Conservation (phyloP, 2,888 invertebrate genomes). For the Chrysomela aeneicollis region DNA sequence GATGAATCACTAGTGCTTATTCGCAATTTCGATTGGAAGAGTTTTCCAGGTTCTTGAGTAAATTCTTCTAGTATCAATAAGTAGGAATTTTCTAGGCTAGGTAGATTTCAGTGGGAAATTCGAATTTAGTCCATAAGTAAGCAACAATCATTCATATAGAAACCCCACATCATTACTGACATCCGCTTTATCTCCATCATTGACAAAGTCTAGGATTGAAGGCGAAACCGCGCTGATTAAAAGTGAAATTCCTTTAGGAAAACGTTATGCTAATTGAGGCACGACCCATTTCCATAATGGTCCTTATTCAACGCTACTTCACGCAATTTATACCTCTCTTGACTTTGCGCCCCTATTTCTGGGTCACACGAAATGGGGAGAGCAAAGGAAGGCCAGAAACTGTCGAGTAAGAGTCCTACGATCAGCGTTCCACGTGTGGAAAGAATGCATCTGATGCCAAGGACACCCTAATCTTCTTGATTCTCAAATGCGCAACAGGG, state of each 20-base stretch:
- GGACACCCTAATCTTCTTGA: too few relatives aligned
- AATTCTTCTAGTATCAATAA: too few relatives aligned
- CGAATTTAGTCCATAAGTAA: too few relatives aligned
- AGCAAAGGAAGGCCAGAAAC: background rate
- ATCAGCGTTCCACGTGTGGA: background rate
- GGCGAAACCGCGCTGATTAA: background rate
- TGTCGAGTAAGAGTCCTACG: background rate
- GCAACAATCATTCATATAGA: too few relatives aligned
- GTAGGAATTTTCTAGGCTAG: too few relatives aligned
- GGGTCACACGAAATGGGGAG: conserved; percentile 21
- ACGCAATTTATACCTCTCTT: conserved; percentile 37
- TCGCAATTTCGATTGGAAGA: too few relatives aligned
- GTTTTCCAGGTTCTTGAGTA: too few relatives aligned
- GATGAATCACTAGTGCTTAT: too few relatives aligned
- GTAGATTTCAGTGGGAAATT: too few relatives aligned
- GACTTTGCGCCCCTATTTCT: conserved; percentile 32
- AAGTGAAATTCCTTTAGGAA: conserved; percentile 15
- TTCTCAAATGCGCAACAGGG: too few relatives aligned
- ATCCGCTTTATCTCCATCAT: too few relatives aligned
- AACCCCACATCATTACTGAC: too few relatives aligned
- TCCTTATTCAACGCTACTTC: conserved; percentile 43
- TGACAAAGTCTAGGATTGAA: background rate
- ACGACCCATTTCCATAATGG: conserved; percentile 45
- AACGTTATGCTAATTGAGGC: conserved; percentile 42
- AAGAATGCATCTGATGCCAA: background rate